Conservation (phyloP, 2,113 vertebrate species). For the Polypterus bichir region DNA sequence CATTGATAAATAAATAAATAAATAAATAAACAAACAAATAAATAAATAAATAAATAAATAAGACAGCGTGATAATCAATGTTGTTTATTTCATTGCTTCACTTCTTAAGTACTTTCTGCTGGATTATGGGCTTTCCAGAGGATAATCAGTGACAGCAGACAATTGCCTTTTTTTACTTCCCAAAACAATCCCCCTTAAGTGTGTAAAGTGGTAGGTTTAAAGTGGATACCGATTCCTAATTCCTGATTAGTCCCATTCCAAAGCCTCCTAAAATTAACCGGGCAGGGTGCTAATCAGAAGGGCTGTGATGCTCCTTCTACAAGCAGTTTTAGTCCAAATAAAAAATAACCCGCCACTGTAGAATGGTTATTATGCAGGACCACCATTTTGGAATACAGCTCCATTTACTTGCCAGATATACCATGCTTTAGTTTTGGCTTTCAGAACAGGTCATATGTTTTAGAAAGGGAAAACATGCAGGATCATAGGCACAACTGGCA, state of each 20-base stretch:
- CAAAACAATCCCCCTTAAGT: conserved; percentile 53
- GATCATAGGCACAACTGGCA: no score
- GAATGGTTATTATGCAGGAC: background rate
- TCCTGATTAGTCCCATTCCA: conserved; percentile 63
- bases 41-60: conserved; percentile 40
- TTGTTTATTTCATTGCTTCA: conserved; percentile 77
- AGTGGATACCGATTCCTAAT: conserved; percentile 62
- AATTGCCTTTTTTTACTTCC: conserved; percentile 64
- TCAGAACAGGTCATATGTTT: no score
- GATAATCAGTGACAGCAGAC: conserved; percentile 68
- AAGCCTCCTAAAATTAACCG: conserved; percentile 64
- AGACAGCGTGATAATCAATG: conserved; percentile 69
- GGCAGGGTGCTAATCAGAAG: conserved; percentile 57
- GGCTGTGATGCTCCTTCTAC: conserved; percentile 28
- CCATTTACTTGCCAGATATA: no score
- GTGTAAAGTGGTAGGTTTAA: conserved; percentile 48
- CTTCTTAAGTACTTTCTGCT: conserved; percentile 63
- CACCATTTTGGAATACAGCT: no score
- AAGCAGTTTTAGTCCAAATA: conserved; percentile 17
- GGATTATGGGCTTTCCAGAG: conserved; percentile 73
- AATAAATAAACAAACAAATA: conserved; percentile 15
- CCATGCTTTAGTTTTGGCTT: no score
- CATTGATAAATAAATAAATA: conserved; percentile 22
- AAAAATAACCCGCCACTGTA: background rate
- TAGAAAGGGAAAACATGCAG: no score